Conservation (phyloP, 2,797 vertebrate genomes). For the Avahi laniger region DNA sequence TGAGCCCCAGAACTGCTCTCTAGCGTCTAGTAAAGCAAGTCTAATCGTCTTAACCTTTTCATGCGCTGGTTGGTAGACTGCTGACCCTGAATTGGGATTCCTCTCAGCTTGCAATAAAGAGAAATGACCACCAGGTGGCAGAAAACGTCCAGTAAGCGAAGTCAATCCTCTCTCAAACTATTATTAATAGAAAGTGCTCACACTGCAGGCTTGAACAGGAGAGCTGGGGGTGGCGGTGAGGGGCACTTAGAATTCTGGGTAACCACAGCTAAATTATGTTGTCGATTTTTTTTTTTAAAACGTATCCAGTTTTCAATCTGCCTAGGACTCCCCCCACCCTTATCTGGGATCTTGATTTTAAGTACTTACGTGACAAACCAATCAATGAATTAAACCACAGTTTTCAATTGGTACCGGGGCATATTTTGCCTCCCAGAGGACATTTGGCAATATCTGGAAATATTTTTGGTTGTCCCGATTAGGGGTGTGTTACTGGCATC, state of each 20-base stretch:
- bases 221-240: not conserved
- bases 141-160: constrained; percentile 51
- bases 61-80: not conserved
- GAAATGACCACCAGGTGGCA: constrained; percentile 69
- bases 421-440: not conserved
- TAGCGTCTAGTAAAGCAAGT: not conserved
- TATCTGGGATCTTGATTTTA: not conserved
- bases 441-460: not conserved
- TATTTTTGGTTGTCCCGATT: not conserved
- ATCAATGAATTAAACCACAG: not conserved
- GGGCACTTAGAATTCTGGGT: not conserved
- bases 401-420: not conserved
- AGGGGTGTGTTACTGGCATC: too few relatives aligned
- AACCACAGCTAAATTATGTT: not conserved
- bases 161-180: not conserved
- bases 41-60: not conserved
- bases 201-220: not conserved
- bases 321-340: not conserved
- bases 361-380: not conserved
- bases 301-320: not conserved
- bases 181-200: too few relatives aligned
- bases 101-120: not conserved
- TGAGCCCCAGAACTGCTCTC: not conserved
- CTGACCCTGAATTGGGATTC: not conserved
- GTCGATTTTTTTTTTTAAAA: not conserved